Base-by-base conservation (phyloP, 2,888 invertebrate species). In the Ochropleura leucogaster region DNA sequence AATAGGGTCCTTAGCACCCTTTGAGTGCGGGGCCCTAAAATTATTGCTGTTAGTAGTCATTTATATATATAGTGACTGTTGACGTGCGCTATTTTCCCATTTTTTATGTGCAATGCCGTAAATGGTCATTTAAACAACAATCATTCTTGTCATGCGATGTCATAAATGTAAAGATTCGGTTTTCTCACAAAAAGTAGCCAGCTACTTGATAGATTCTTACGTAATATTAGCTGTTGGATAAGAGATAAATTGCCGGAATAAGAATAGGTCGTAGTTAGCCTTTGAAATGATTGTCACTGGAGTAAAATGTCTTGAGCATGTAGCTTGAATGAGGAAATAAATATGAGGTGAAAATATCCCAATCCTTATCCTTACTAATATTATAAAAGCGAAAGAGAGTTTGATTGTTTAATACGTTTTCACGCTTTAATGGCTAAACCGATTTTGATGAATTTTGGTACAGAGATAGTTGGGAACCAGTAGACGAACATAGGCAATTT, bases 31-130 rank as follows among this genome's bases (percentile, higher is more conserved):
- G 8, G 3, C 30, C 4, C 8, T 59, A 8, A 59, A 4, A 16
- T 59, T 66, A 55, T 74, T 40, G 42, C 47, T 46, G 42, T 69
- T 65, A 60, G 40, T 18, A 72, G 63, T 72, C 83, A 72, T 74
- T 83, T 82, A 79, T 79, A 70, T 57, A 69, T n/a, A n/a, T n/a
- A n/a, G 62, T 70, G 30, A 20, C 68, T 42, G 68, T 49, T 72
- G 40, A 51, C 59, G 46, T 72, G 51, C 7, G 30, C 59, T 57
- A 55, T 77, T 82, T 77, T 62, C 53, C 63, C 16, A 49, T 73
- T 72, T 72, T 79, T n/a, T 53, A 30, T 69, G 60, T 71, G 59
- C 70, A 67, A 60, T 77, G 42, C 30, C 55, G 42, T 74, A 78
- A 75, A 72, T 72, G 59, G 18, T 1, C 10, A 30, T 49, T 72